Percentiles rank a stretch among this genome's conserved stretches.
Evolutionary conservation across 2,113 vertebrate genomes (phyloP).

Genomic region (Actinemys pallida): DNA sequence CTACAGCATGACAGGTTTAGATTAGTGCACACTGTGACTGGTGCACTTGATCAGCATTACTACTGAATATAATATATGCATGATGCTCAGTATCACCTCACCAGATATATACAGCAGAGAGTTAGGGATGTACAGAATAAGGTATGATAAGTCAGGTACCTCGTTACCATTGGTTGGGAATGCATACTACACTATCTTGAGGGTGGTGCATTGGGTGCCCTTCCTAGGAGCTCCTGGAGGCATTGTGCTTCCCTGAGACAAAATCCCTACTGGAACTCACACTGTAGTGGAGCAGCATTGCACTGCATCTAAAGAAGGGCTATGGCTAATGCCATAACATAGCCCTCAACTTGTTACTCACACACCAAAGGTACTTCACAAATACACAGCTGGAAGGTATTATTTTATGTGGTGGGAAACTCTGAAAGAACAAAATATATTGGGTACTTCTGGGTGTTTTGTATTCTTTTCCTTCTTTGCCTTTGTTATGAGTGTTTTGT

Average conservation of each 20-base stretch:
- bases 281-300: neutral
- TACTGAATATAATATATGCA: neutral
- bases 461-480: neutral
- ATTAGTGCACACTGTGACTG: neutral
- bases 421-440: neutral
- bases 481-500: neutral
- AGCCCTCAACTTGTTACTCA: neutral
- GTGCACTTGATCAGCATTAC: neutral
- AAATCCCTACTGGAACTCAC: neutral
- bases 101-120: neutral
- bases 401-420: neutral
- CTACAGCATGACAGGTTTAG: neutral
- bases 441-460: neutral
- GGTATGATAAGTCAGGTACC: neutral
- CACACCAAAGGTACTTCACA: neutral
- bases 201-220: neutral
- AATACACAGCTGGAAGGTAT: neutral
- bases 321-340: neutral
- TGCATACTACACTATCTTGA: neutral
- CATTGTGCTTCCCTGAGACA: neutral
- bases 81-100: neutral
- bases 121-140: neutral
- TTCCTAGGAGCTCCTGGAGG: neutral
- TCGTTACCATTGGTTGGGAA: neutral
- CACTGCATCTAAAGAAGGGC: neutral